phyloP scores from a whole-genome alignment of 2,113 vertebrate genomes.

The Festucalex cinctus region DNA sequence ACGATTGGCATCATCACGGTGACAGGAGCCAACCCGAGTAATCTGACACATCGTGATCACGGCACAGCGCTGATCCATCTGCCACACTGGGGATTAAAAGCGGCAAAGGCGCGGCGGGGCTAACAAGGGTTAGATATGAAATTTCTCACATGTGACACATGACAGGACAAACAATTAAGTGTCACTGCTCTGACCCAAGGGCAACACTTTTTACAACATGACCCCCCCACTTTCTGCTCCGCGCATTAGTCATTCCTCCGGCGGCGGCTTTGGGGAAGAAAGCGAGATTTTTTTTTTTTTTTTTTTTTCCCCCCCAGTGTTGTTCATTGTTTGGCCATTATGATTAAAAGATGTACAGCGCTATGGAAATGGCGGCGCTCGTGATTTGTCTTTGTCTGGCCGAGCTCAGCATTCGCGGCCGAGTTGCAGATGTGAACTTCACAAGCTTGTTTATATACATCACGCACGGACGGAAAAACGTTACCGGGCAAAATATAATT shows the following conservation, averaged over 20 bases:
- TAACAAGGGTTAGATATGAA: conserved; percentile 70
- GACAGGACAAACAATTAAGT: conserved; percentile 74
- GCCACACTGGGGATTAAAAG: conserved; percentile 70
- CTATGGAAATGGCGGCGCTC: conserved; percentile 46
- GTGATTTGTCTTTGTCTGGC: conserved; percentile 64
- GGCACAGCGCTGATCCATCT: conserved; percentile 68
- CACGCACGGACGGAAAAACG: not conserved
- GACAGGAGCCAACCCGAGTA: conserved; percentile 59
- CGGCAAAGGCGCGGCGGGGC: conserved; percentile 56
- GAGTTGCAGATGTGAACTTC: conserved; percentile 24
- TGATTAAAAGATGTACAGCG: conserved; percentile 71
- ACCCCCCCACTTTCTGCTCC: conserved; percentile 37
- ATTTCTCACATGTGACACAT: conserved; percentile 74
- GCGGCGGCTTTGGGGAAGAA: conserved; percentile 34
- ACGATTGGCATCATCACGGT: conserved; percentile 54
- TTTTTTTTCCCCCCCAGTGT: conserved; percentile 26
- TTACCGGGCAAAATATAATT: not conserved
- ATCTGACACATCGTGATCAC: conserved; percentile 71
- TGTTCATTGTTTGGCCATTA: conserved; percentile 72
- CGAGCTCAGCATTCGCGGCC: conserved; percentile 24
- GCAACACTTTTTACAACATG: conserved; percentile 68
- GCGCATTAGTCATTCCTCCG: conserved; percentile 63
- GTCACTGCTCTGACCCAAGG: conserved; percentile 65
- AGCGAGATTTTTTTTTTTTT: conserved; percentile 29
- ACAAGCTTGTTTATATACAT: too few relatives aligned